Evolutionary conservation across 2,113 vertebrate genomes (phyloP).

Genomic region (Illadopsis cleaveri): DNA sequence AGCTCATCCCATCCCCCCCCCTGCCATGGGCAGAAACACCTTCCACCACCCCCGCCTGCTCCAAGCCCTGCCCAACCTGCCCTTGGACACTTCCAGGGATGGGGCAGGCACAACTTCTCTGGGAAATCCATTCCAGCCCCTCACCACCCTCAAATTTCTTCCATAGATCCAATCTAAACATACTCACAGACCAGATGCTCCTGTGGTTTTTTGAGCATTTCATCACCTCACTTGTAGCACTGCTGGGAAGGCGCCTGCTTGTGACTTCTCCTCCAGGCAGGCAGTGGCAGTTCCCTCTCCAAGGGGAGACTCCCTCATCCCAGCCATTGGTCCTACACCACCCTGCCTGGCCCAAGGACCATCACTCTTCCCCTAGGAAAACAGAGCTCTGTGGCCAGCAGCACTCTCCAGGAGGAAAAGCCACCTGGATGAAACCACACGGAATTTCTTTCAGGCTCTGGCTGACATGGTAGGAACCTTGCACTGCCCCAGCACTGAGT

Average conservation of each 20-base stretch:
- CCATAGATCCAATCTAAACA: not conserved
- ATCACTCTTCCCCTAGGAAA: fast-evolving
- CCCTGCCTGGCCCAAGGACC: not conserved
- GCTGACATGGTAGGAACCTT: not conserved
- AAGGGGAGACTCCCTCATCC: not conserved
- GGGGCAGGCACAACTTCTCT: not conserved
- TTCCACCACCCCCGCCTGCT: not conserved
- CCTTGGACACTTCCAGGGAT: not conserved
- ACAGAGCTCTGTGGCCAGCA: not conserved
- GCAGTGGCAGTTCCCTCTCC: not conserved
- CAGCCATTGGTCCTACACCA: not conserved
- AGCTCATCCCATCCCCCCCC: not conserved
- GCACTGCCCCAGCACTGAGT: not conserved
- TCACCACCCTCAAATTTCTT: not conserved
- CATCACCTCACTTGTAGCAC: fast-evolving
- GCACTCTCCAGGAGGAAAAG: not conserved
- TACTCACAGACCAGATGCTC: not conserved
- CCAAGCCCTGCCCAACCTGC: not conserved
- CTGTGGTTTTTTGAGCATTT: not conserved
- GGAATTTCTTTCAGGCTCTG: not conserved
- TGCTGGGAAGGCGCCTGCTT: not conserved
- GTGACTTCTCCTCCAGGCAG: not conserved
- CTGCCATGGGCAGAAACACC: not conserved
- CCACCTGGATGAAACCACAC: not conserved
- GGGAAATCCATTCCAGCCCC: not conserved